Evolutionary conservation across 1,140 invertebrate species (phyloP).

Genomic region (Euura saliciscinereae): DNA sequence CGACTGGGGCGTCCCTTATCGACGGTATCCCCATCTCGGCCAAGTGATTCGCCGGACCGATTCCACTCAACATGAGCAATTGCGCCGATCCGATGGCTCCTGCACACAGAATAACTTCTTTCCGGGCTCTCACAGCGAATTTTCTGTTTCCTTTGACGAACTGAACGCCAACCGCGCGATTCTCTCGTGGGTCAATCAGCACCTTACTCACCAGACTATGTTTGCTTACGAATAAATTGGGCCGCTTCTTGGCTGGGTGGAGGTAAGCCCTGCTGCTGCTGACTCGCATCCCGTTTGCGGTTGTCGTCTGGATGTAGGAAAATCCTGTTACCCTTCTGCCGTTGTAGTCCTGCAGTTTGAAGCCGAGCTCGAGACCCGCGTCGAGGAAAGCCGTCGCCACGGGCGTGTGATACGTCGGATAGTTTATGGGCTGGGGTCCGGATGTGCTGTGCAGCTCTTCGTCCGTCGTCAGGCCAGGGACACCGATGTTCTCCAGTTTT

Average conservation of each 20-base stretch:
- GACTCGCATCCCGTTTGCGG: constrained; percentile 73
- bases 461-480: constrained; percentile 60
- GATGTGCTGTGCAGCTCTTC: constrained; percentile 63
- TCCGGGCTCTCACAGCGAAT: constrained; percentile 65
- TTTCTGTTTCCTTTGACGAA: constrained; percentile 61
- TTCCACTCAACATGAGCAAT: constrained; percentile 80
- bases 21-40: constrained; percentile 66
- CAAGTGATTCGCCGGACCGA: constrained; percentile 77
- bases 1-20: constrained; percentile 75
- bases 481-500: constrained; percentile 74
- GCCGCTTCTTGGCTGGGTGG: constrained; percentile 66
- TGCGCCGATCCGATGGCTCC: constrained; percentile 79
- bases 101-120: constrained; percentile 79
- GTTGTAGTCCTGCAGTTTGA: constrained; percentile 76
- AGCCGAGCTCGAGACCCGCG: constrained; percentile 69
- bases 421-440: constrained; percentile 67
- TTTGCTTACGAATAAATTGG: constrained; percentile 72
- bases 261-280: constrained; percentile 78
- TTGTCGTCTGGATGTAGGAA: constrained; percentile 69
- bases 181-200: constrained; percentile 72
- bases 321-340: constrained; percentile 69
- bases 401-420: constrained; percentile 64
- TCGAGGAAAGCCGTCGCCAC: constrained; percentile 72
- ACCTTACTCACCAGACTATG: constrained; percentile 72
- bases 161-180: constrained; percentile 69